Conservation (phyloP, 2,888 invertebrate genomes). For the Sphaerophoria taeniata region DNA sequence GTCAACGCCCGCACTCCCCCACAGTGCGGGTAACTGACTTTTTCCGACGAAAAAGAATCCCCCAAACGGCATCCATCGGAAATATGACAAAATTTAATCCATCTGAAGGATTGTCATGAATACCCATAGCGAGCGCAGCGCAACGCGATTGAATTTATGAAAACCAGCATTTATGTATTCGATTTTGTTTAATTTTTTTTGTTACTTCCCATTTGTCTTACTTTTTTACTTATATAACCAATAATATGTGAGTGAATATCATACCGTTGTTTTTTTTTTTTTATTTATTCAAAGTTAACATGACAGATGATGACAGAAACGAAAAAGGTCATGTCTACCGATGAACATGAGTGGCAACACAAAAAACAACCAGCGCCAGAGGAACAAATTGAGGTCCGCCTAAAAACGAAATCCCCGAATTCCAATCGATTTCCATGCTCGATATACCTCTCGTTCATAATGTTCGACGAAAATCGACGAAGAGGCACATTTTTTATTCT, state of each 20-base stretch:
- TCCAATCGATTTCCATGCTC: slow-evolving; percentile 60
- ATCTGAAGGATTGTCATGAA: slow-evolving; percentile 71
- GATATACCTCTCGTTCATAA: background rate
- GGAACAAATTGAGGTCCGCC: slow-evolving; percentile 6
- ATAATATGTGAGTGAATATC: slow-evolving; percentile 56
- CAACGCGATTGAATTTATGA: slow-evolving; percentile 31
- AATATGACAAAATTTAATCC: slow-evolving; percentile 71
- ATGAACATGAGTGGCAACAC: slow-evolving; percentile 27
- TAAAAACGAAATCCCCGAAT: slow-evolving; percentile 50
- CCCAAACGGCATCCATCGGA: slow-evolving; percentile 61
- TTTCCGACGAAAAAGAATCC: background rate
- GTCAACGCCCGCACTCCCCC: background rate
- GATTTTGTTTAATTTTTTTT: slow-evolving; percentile 30
- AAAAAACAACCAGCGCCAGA: slow-evolving; percentile 9
- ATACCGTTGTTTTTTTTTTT: slow-evolving; percentile 33
- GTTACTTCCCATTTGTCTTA: slow-evolving; percentile 53
- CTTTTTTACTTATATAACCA: slow-evolving; percentile 64
- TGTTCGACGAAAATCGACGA: background rate
- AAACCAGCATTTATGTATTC: slow-evolving; percentile 35
- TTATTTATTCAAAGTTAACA: slow-evolving; percentile 72
- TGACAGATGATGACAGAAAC: slow-evolving; percentile 56
- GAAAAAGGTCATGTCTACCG: slow-evolving; percentile 60
- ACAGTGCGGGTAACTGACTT: background rate
- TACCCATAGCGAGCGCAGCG: slow-evolving; percentile 43
- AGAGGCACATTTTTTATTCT: slow-evolving; percentile 26